Evolutionary conservation across 2,113 vertebrate species (phyloP).

Genomic region (Triplophysa siluroides): DNA sequence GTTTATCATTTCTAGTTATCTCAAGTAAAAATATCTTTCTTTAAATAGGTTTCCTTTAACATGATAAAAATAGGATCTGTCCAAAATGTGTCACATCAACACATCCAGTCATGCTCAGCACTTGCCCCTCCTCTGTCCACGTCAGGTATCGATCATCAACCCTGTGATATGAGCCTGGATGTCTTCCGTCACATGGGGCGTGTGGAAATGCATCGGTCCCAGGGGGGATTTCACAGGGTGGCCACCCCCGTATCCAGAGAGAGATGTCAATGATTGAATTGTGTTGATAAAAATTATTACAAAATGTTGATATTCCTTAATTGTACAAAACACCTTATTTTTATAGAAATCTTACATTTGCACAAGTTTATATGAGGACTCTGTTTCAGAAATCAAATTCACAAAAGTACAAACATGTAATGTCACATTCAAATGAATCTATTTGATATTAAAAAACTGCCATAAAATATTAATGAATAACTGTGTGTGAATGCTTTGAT

Average conservation of each 20-base stretch:
- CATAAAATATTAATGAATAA: conserved; percentile 49
- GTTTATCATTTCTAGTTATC: conserved; percentile 70
- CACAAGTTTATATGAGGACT: conserved; percentile 91
- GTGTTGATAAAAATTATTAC: conserved; percentile 99
- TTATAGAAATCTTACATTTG: conserved; percentile 99
- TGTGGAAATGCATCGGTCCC: conserved; percentile 30
- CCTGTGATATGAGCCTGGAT: conserved; percentile 44
- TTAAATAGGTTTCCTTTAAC: conserved; percentile 89
- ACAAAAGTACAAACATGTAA: conserved; percentile 71
- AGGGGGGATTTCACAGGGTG: conserved; percentile 20
- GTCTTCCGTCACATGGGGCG: conserved; percentile 34
- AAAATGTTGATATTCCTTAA: conserved; percentile 81
- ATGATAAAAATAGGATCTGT: conserved; percentile 97
- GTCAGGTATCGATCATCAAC: conserved; percentile 34
- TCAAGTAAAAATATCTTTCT: conserved; percentile 97
- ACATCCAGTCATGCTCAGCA: conserved; percentile 83
- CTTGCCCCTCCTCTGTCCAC: conserved; percentile 71
- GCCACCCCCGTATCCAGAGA: conserved; percentile 41
- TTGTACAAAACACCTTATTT: conserved; percentile 88
- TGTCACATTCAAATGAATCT: conserved; percentile 46
- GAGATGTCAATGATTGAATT: conserved; percentile 74
- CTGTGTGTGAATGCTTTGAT: conserved; percentile 71
- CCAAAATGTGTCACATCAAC: conserved; percentile 86
- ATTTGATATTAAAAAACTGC: conserved; percentile 37
- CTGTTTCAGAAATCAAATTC: conserved; percentile 79